Evolutionary conservation across 1,140 invertebrate genomes (phyloP), one percentile per base, ranked within the genome.

Genomic region (Coptotermes formosanus): DNA sequence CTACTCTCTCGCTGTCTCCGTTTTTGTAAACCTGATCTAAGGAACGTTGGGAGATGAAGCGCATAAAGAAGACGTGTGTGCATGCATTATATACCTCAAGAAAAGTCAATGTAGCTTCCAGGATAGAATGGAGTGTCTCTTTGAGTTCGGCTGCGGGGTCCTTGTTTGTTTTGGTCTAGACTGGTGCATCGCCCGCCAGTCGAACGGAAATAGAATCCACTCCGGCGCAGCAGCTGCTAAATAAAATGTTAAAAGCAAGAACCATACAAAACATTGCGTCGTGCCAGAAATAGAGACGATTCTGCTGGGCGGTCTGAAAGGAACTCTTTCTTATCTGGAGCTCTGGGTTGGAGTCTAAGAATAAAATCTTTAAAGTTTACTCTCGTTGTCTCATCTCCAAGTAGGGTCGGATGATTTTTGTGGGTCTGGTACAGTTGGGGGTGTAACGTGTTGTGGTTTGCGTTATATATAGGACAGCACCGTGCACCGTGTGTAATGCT

Each of bases 251-350:
- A 30, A 30, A 25, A 25, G 64, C 64, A 75, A 25, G 25, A 7
- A 12, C 25, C n/a, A 75, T n/a, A 75, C 25, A 75, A 75, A 75
- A 75, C n/a, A 25, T 30, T 30, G 9, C 25, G 9, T 30, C 64
- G 64, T 14, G n/a, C 64, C n/a, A 30, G 64, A 75, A 75, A 75
- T 75, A 75, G 64, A 75, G 64, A 75, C 64, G 64, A 30, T 75
- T 75, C 64, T 75, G 2, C n/a, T 12, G 2, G 64, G 14, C 45
- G 64, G 64, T n/a, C 3, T 16, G 3, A 21, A 21, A 55, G 64
- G 64, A 30, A 75, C n/a, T 75, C 64, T 75, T 75, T 75, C 64
- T 75, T 75, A 75, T 75, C 64, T 75, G 25, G 25, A 75, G 64
- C 64, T 55, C 14, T 55, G 52, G 52, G 52, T 55, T 55, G 52